phyloP scores from a whole-genome alignment of 2,797 vertebrate genomes.

The Cyclura pinguis region DNA sequence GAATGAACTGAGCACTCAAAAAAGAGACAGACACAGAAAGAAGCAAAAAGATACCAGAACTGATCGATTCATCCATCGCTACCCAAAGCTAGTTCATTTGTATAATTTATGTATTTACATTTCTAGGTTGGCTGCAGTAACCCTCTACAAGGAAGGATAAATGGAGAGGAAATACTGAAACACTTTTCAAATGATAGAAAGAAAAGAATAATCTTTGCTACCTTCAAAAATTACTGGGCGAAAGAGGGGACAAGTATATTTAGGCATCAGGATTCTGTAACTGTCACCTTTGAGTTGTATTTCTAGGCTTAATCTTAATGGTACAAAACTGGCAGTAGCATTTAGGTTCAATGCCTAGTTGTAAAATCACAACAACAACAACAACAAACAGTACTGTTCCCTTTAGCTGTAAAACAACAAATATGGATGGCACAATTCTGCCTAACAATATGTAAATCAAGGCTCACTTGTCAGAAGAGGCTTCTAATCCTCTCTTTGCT shows the following conservation, averaged over 20 bases:
- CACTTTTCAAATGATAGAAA: background rate
- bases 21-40: background rate
- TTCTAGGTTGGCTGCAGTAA: background rate
- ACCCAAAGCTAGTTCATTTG: background rate
- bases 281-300: conserved; percentile 6
- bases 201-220: background rate
- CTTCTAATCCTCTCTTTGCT: conserved; percentile 14
- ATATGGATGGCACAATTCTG: background rate
- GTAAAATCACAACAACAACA: background rate
- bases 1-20: background rate
- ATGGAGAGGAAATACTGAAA: background rate
- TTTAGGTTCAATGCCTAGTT: conserved; percentile 7
- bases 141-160: background rate
- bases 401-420: conserved; percentile 15
- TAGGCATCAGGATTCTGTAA: conserved; percentile 42
- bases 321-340: background rate
- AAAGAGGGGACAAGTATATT: conserved; percentile 24
- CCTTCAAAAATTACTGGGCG: background rate
- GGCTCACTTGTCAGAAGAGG: background rate
- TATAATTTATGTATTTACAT: background rate
- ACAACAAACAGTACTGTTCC: background rate
- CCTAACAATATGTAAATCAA: conserved; percentile 33
- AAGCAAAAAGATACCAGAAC: background rate
- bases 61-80: background rate
- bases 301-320: conserved; percentile 10